A percentile compares a stretch with the other conserved stretches of the same genome.
Evolutionary conservation across 2,888 invertebrate genomes (phyloP).

Genomic region (Aradus depressus): DNA sequence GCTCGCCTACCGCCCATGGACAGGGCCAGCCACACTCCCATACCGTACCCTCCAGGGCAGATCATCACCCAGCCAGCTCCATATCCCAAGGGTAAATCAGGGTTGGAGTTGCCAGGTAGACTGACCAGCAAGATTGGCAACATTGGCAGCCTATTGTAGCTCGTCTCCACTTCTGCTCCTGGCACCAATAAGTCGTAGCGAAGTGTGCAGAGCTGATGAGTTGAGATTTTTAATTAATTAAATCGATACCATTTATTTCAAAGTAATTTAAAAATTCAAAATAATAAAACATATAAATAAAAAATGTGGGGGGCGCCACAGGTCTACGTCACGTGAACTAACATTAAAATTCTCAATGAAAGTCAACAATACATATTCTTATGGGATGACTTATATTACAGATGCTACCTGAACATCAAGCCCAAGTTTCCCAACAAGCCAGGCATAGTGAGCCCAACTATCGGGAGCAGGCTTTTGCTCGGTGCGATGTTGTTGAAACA

Average conservation of each 20-base stretch:
- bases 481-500: constrained; percentile 91
- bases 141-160: constrained; percentile 26
- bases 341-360: too few relatives aligned
- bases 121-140: constrained; percentile 21
- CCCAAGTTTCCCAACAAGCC: constrained; percentile 52
- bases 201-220: too few relatives aligned
- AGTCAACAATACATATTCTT: too few relatives aligned
- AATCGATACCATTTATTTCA: too few relatives aligned
- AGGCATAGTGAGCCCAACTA: constrained; percentile 39
- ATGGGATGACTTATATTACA: too few relatives aligned
- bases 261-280: too few relatives aligned
- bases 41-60: constrained; percentile 70
- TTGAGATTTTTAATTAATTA: too few relatives aligned
- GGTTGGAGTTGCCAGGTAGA: constrained; percentile 16
- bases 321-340: too few relatives aligned
- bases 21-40: constrained; percentile 75
- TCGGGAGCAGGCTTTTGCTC: constrained; percentile 51
- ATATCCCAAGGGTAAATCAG: constrained; percentile 39
- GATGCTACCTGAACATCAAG: constrained; percentile 62
- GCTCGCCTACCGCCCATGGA: constrained; percentile 68
- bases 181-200: too few relatives aligned
- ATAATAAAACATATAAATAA: too few relatives aligned
- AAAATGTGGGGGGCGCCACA: too few relatives aligned
- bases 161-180: constrained; percentile 17
- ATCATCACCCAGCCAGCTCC: constrained; percentile 81